These are phyloP conservation scores for Palloptera scutellata DNA, from an alignment of 2,888 invertebrate species.

Conservation along the genomic window DNA sequence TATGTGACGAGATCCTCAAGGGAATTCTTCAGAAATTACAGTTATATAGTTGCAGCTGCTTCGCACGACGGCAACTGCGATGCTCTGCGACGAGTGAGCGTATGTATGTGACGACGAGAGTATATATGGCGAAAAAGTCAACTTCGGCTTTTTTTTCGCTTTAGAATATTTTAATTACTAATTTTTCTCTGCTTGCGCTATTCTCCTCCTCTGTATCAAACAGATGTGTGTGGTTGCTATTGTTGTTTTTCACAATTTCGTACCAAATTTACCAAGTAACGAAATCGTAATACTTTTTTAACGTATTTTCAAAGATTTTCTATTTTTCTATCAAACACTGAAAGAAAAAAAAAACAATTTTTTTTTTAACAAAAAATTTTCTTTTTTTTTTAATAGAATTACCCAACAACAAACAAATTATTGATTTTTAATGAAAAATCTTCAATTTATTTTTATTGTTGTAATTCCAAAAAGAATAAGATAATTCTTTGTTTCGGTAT, in stretches of 20 bases:
- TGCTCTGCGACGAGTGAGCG: neutral
- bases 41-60: conserved; percentile 13
- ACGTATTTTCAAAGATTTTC: conserved; percentile 1
- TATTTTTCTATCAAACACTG: conserved; percentile 6
- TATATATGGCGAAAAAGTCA: too few species aligned
- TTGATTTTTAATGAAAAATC: neutral
- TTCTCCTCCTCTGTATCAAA: too few species aligned
- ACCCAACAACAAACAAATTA: neutral
- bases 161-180: too few species aligned
- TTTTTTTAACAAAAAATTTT: neutral
- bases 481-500: too few species aligned
- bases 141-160: too few species aligned
- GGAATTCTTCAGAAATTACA: too few species aligned
- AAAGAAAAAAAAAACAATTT: neutral
- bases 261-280: too few species aligned
- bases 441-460: conserved; percentile 2
- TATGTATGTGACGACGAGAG: too few species aligned
- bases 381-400: neutral
- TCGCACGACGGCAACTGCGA: neutral
- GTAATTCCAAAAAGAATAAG: conserved; percentile 1
- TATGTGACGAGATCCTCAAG: too few species aligned
- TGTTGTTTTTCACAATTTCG: too few species aligned
- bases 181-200: too few species aligned
- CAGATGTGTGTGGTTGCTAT: too few species aligned
- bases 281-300: neutral